These are phyloP conservation scores for Rotaria sp. DNA, from an alignment of 2,888 invertebrate genomes.

Conservation along the genomic window DNA sequence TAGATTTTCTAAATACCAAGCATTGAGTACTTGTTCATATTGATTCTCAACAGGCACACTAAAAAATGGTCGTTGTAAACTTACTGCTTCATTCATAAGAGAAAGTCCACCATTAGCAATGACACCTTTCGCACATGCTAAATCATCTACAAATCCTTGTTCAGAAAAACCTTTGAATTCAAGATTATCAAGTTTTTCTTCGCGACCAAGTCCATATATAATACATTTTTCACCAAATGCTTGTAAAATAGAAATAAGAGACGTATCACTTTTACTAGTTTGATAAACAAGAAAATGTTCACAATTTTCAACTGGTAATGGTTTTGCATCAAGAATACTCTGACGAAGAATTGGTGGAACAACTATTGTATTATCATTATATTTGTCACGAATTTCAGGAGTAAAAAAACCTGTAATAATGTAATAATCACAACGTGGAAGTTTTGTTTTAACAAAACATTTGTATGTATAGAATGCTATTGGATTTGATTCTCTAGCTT, in stretches of 20 bases:
- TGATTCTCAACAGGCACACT: neutral
- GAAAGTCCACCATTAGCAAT: slow-evolving; percentile 25
- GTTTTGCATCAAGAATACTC: neutral
- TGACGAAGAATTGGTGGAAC: slow-evolving; percentile 19
- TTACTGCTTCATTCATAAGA: neutral
- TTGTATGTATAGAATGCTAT: neutral
- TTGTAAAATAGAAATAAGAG: neutral
- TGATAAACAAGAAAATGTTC: slow-evolving; percentile 27
- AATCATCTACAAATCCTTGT: slow-evolving; percentile 5
- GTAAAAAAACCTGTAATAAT: neutral
- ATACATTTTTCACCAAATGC: slow-evolving; percentile 22
- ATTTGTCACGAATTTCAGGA: neutral
- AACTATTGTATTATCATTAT: neutral
- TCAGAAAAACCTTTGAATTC: slow-evolving; percentile 24
- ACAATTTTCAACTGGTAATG: neutral
- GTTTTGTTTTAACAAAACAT: neutral
- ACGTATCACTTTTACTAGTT: slow-evolving; percentile 21
- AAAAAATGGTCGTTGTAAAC: slow-evolving; percentile 9
- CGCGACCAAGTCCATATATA: neutral
- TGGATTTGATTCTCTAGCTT: neutral
- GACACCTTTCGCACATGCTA: neutral
- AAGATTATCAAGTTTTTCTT: neutral
- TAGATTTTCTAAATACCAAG: neutral
- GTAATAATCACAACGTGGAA: neutral
- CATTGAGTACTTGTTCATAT: neutral